These are phyloP conservation scores for Parnassius mnemosyne DNA, from an alignment of 2,888 invertebrate genomes.

Conservation along the genomic window DNA sequence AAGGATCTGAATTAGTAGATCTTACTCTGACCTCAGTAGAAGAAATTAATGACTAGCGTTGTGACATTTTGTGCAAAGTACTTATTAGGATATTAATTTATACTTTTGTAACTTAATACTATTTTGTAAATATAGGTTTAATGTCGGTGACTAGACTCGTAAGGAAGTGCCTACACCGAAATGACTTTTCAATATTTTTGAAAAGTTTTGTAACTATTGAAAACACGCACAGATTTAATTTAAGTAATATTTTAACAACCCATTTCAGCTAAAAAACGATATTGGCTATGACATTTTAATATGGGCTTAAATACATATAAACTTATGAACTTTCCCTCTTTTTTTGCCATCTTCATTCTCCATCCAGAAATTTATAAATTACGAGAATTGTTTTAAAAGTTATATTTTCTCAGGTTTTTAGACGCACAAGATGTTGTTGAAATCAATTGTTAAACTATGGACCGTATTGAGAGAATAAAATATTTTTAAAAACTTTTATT, in stretches of 20 bases:
- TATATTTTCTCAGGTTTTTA: conserved; percentile 5
- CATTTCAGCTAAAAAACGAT: background rate
- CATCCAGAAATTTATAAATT: conserved; percentile 10
- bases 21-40: conserved; percentile 57
- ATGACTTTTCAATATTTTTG: conserved; percentile 47
- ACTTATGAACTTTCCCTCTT: background rate
- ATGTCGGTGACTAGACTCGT: conserved; percentile 36
- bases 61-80: conserved; percentile 78
- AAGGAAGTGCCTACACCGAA: conserved; percentile 46
- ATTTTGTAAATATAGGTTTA: conserved; percentile 73
- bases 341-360: background rate
- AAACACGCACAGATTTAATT: conserved; percentile 17
- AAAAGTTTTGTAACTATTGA: conserved; percentile 8
- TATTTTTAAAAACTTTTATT: conserved; percentile 42
- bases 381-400: conserved; percentile 19
- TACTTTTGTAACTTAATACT: conserved; percentile 66
- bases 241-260: conserved; percentile 1
- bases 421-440: conserved; percentile 21
- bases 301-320: background rate
- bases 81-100: conserved; percentile 80
- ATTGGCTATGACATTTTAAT: conserved; percentile 20
- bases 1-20: conserved; percentile 33
- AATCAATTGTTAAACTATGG: conserved; percentile 42
- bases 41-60: conserved; percentile 55
- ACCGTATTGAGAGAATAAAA: conserved; percentile 67